A percentile compares a stretch with the other conserved stretches of the same genome.
phyloP scores from a whole-genome alignment of 1,140 invertebrate genomes.

The Pogonus chalceus region DNA sequence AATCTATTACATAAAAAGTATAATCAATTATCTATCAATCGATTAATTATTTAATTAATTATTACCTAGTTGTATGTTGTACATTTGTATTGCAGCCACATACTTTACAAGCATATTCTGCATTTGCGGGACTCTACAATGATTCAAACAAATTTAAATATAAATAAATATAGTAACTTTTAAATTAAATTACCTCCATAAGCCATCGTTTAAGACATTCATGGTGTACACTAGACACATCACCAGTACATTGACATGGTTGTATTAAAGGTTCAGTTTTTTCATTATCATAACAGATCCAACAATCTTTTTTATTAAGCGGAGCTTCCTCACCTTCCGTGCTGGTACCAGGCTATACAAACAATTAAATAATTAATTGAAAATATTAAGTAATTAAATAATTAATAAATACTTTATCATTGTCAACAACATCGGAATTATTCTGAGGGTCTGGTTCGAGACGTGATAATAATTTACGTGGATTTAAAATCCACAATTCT shows the following conservation, averaged over 20 bases:
- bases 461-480: conserved; percentile 61
- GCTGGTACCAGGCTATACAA: neutral
- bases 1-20: conserved; percentile 38
- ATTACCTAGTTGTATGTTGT: conserved; percentile 51
- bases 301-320: conserved; percentile 61
- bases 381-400: conserved; percentile 22
- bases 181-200: conserved; percentile 49
- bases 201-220: conserved; percentile 85
- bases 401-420: conserved; percentile 31
- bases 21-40: neutral
- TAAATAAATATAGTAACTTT: conserved; percentile 7
- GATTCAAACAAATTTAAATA: conserved; percentile 1
- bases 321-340: conserved; percentile 38
- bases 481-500: conserved; percentile 88
- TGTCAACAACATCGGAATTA: conserved; percentile 38
- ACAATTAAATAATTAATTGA: neutral
- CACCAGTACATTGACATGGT: conserved; percentile 82
- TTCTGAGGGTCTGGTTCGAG: neutral
- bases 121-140: conserved; percentile 22
- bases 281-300: conserved; percentile 86
- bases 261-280: conserved; percentile 74
- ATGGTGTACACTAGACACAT: conserved; percentile 83
- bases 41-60: conserved; percentile 1
- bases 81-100: conserved; percentile 68
- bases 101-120: conserved; percentile 55